These are phyloP conservation scores for Dendrocopos noguchii DNA, from an alignment of 2,113 vertebrate genomes.

Conservation along the genomic window DNA sequence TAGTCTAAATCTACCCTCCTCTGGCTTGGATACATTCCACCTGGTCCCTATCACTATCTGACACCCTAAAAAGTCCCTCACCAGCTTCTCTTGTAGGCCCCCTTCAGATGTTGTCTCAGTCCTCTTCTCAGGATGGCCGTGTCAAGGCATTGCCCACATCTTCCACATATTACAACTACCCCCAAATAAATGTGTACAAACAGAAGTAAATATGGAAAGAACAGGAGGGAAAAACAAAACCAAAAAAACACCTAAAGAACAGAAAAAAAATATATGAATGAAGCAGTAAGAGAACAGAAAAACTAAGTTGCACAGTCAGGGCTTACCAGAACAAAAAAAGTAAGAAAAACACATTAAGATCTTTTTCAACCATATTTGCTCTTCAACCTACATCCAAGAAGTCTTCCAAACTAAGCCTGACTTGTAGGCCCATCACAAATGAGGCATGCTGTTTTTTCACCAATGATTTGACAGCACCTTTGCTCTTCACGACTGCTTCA, in stretches of 20 bases:
- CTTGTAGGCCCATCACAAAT: background rate
- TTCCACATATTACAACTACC: background rate
- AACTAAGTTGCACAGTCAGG: background rate
- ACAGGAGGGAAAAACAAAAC: background rate
- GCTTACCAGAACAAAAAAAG: background rate
- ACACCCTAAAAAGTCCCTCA: background rate
- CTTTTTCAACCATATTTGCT: background rate
- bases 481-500: background rate
- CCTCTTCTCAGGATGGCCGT: background rate
- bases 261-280: background rate
- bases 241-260: background rate
- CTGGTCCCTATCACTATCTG: no score
- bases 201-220: background rate
- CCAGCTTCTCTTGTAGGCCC: no score
- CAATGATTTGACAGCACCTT: background rate
- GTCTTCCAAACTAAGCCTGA: background rate
- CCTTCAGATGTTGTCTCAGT: no score
- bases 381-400: background rate
- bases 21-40: no score
- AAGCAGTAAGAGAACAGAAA: background rate
- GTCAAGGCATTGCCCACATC: background rate
- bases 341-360: background rate
- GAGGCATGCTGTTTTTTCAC: background rate
- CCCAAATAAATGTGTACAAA: background rate
- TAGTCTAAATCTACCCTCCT: no score